A percentile compares a stretch with the other conserved stretches of the same genome.
These are phyloP conservation scores for Mirza zaza DNA, from an alignment of 2,113 vertebrate species.

Conservation along the genomic window DNA sequence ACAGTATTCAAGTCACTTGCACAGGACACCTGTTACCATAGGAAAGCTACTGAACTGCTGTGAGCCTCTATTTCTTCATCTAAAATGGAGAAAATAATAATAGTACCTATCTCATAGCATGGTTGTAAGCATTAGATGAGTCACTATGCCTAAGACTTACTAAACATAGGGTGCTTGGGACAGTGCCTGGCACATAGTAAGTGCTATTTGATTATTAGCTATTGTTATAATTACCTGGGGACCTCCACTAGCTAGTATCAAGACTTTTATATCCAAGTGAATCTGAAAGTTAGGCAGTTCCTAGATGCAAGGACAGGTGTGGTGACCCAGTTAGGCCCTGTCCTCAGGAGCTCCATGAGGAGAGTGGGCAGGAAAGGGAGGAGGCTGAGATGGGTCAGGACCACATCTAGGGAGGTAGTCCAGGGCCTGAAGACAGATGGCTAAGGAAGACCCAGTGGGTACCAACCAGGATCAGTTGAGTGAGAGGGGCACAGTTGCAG, in stretches of 20 bases:
- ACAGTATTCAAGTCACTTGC: background rate
- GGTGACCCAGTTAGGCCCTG: background rate
- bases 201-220: background rate
- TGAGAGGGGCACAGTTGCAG: background rate
- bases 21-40: background rate
- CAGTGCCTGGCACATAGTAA: background rate
- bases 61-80: background rate
- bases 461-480: background rate
- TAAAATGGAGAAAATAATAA: background rate
- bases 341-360: background rate
- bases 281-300: background rate
- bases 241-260: background rate
- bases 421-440: background rate
- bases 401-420: background rate
- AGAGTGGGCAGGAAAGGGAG: background rate
- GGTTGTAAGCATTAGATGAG: background rate
- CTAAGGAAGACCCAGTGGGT: background rate
- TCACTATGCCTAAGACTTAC: background rate
- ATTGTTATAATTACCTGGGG: background rate
- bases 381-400: background rate
- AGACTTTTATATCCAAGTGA: background rate
- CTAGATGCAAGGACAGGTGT: background rate
- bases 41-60: background rate
- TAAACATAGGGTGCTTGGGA: background rate
- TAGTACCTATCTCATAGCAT: background rate